Conservation (phyloP, 2,888 invertebrate genomes). For the Lamproptera curius region DNA sequence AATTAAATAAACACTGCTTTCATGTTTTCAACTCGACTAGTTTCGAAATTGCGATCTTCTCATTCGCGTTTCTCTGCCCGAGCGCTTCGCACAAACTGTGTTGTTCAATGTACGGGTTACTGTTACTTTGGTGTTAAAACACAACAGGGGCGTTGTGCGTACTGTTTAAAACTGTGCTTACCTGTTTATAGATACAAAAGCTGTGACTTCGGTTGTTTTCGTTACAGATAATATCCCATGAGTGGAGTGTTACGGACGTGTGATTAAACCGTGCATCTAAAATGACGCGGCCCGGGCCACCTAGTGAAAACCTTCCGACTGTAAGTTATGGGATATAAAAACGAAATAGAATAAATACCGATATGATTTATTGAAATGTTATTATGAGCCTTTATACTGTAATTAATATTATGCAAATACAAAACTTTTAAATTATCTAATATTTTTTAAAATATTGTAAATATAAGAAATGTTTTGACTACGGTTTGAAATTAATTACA, state of each 20-base stretch:
- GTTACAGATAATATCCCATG: conserved; percentile 57
- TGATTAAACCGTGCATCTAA: conserved; percentile 23
- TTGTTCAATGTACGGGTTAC: conserved; percentile 39
- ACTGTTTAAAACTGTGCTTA: conserved; percentile 17
- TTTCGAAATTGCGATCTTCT: conserved; percentile 25
- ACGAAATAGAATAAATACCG: too few species aligned
- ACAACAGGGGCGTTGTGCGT: conserved; percentile 13
- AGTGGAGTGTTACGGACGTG: conserved; percentile 31
- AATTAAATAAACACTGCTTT: conserved; percentile 8
- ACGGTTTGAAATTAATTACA: too few species aligned
- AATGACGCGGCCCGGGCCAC: conserved; percentile 81
- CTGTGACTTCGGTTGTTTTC: conserved; percentile 8
- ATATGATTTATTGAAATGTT: too few species aligned
- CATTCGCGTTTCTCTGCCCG: conserved; percentile 26
- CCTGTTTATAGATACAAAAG: conserved; percentile 27
- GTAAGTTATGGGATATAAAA: conserved; percentile 49
- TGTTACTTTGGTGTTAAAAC: conserved; percentile 24
- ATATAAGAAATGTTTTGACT: too few species aligned
- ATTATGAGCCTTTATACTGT: too few species aligned
- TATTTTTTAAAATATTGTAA: too few species aligned
- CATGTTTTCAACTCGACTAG: conserved; percentile 20
- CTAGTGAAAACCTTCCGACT: conserved; percentile 84
- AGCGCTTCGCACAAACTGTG: conserved; percentile 23
- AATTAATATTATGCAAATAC: too few species aligned
- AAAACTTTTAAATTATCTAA: too few species aligned